Percentiles rank a stretch among this genome's conserved stretches.
Evolutionary conservation across 2,113 vertebrate genomes (phyloP).

Genomic region (Eulacestoma nigropectus): DNA sequence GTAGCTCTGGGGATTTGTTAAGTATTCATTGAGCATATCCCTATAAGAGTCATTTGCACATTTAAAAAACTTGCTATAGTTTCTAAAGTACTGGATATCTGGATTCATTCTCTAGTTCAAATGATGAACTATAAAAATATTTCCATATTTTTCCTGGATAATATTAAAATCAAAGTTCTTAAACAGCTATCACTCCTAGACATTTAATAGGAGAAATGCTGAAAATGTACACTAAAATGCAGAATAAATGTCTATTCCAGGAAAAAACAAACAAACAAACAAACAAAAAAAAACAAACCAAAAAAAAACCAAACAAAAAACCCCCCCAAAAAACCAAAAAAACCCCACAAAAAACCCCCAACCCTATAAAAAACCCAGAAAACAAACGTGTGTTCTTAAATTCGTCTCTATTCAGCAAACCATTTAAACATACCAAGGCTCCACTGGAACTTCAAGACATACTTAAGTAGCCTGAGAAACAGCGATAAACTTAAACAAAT

Average conservation of each 20-base stretch:
- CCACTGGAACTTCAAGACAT: slow-evolving; percentile 18
- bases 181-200: neutral
- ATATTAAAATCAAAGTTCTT: neutral
- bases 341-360: too few relatives aligned
- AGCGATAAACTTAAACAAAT: slow-evolving; percentile 24
- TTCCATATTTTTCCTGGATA: neutral
- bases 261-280: too few relatives aligned
- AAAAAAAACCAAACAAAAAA: too few relatives aligned
- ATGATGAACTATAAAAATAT: neutral
- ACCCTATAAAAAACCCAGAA: neutral
- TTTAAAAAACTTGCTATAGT: neutral
- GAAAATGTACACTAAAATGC: neutral
- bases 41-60: neutral
- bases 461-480: slow-evolving; percentile 30
- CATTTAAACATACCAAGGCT: slow-evolving; percentile 7
- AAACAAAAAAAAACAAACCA: too few relatives aligned
- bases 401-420: neutral
- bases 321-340: too few relatives aligned
- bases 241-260: neutral
- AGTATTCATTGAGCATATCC: neutral
- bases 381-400: neutral
- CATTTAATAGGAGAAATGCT: neutral
- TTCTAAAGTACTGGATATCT: neutral
- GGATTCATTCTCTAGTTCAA: neutral
- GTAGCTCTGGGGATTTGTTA: slow-evolving; percentile 4